Evolutionary conservation across 2,888 invertebrate species (phyloP).

Genomic region (Amiota communis): DNA sequence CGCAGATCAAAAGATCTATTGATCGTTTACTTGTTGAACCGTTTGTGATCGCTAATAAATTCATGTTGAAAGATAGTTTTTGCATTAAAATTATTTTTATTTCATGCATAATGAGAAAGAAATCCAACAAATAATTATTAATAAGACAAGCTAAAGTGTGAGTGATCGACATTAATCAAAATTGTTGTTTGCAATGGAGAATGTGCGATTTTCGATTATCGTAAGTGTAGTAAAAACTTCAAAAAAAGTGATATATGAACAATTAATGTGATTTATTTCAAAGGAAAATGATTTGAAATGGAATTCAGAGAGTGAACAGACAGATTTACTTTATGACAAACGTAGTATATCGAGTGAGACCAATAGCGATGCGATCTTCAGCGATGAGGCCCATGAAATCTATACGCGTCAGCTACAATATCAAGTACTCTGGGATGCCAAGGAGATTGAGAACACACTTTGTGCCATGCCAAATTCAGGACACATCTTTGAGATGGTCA

Average conservation of each 20-base stretch:
- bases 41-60: slow-evolving; percentile 9
- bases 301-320: slow-evolving; percentile 66
- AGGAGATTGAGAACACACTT: slow-evolving; percentile 69
- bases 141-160: slow-evolving; percentile 5
- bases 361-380: slow-evolving; percentile 68
- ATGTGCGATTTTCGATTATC: slow-evolving; percentile 73
- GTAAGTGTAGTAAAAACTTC: slow-evolving; percentile 60
- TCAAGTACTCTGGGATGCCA: slow-evolving; percentile 68
- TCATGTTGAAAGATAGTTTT: slow-evolving; percentile 24
- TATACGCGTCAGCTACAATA: slow-evolving; percentile 66
- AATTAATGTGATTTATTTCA: slow-evolving; percentile 34
- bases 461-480: slow-evolving; percentile 57
- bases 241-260: slow-evolving; percentile 17
- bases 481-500: slow-evolving; percentile 63
- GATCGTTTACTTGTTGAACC: background rate
- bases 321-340: slow-evolving; percentile 68
- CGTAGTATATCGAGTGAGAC: slow-evolving; percentile 71
- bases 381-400: slow-evolving; percentile 69
- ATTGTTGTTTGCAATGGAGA: slow-evolving; percentile 63
- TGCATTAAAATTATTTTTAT: background rate
- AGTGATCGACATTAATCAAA: slow-evolving; percentile 13
- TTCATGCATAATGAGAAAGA: slow-evolving; percentile 12
- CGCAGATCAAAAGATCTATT: slow-evolving; percentile 19
- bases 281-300: slow-evolving; percentile 73
- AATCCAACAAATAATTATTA: background rate